Base-by-base conservation (phyloP, 1,140 invertebrate genomes). In the Plodia interpunctella region DNA sequence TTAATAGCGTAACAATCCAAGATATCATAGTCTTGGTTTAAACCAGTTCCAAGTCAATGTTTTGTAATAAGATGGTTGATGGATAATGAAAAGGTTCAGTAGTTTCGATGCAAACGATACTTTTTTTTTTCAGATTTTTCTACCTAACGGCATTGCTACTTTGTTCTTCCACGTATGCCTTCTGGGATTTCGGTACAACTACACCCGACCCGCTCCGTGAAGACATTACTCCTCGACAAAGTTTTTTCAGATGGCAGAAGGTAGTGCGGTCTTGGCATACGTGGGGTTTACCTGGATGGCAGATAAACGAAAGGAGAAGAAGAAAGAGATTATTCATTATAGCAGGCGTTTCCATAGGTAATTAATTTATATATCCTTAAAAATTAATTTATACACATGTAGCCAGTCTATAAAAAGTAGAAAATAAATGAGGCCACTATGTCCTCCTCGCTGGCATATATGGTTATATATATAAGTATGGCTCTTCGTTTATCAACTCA, bases 241-340 rank as follows among this genome's bases (percentile, higher is more conserved):
- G 20, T n/a, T 53, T 53, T n/a, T 53, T 53, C 17, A 53, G 51
- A n/a, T 53, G 51, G 51, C 19, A 53, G n/a, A 20, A 25, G 21
- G 20, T 53, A 5, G 51, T 18, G 0, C 13, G 19, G 3, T 17
- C 20, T 0, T 53, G 13, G 13, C 13, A 25, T 6, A 3, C 8
- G 4, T 53, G 19, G 19, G 19, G 51, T n/a, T 25, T 21, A 5
- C 19, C 19, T 13, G 9, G n/a, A 6, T 25, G 9, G 0, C 2
- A 13, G 15, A 13, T 5, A 13, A 5, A 8, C n/a, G 10, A 21
- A 10, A 25, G 19, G 11, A 21, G 4, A 30, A 53, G 44, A 35
- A 11, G 20, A 17, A 49, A 53, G 44, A 55, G 9, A 58, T 25
- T 57, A 53, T 52, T 52, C 15, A 32, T 38, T 8, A 25, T 53